Base-by-base conservation (phyloP, 2,888 invertebrate species). In the Callyntrura sp. region DNA sequence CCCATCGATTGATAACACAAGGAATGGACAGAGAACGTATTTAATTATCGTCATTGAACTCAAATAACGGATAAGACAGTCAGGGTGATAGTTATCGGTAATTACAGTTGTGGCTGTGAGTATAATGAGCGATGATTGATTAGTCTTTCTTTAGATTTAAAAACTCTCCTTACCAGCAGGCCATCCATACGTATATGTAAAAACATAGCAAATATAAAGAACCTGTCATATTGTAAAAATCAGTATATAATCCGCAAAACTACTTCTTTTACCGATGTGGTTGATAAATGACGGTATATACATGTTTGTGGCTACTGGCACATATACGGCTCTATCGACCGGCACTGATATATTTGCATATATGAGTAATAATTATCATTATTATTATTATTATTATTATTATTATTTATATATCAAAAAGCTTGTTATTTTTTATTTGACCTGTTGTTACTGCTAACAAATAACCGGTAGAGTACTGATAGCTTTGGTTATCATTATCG, bases 251-350 rank as follows among this genome's bases (percentile, higher is more conserved):
- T 4, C 35, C 35, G 79, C 79, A 79, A 55, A 57, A 79, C 57
- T 57, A 51, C 35, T 3, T 5, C 9, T 76, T 70, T 76, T 70
- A 70, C 43, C 43, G 14, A 62, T 25, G 62, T 43, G 6, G 51
- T 25, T 79, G 79, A 79, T 79, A n/a, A 79, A 79, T 79, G 57
- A 35, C 57, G 55, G 8, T 25, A 65, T 84, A 84, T 57, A 70
- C 6, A 35, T 35, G 35, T 6, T 35, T 4, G 35, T 35, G 35
- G 3, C 2, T 35, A 4, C 6, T 35, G n/a, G n/a, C n/a, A n/a
- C n/a, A n/a, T n/a, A n/a, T n/a, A n/a, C n/a, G n/a, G n/a, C n/a
- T n/a, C n/a, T n/a, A n/a, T n/a, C n/a, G n/a, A n/a, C n/a, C n/a
- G n/a, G n/a, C n/a, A 35, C 35, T 35, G 35, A 35, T 35, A 35